Base-by-base conservation (phyloP, 1,140 invertebrate species). In the Proctacanthus coquilletti region DNA sequence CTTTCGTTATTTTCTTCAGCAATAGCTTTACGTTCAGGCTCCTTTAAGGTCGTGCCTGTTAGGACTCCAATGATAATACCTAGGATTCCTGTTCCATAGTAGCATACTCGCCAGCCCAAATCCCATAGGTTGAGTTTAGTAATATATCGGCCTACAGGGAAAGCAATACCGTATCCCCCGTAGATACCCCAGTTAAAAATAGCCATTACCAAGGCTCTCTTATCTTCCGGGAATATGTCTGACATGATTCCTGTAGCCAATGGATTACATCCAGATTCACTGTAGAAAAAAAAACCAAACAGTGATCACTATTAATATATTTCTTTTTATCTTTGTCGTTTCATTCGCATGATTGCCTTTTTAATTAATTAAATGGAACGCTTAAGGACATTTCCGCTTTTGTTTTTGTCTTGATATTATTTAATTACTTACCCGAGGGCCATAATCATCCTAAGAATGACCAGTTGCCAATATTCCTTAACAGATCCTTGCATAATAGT, bases 141-240 rank as follows among this genome's bases (percentile, higher is more conserved):
- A 27, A 93, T 70, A 48, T 92, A 92, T 44, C 87, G 75, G 1
- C 88, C 88, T 14, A 93, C 75, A 0, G 86, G 86, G 55, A 91
- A 94, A 8, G 87, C 84, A 32, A 93, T 77, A 27, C 87, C 87
- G 45, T 92, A 94, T 9, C 88, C 89, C 15, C 87, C 83, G 51
- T 95, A 95, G 43, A 95, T 93, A 21, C 89, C 89, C 86, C 86
- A 93, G 61, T 93, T 93, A 63, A 93, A 93, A 37, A 94, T 78
- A 1, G 88, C 87, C 68, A 94, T 76, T 1, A 91, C 88, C 10
- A 91, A 62, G 6, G 82, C 89, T 42, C 87, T 71, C 44, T 84
- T 77, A 37, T 80, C 69, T 56, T 84, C 80, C 0, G 75, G 70
- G 48, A 88, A 88, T 46, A 86, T 73, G 51, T 93, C 87, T 0